These are phyloP conservation scores for Hemitrygon akajei DNA, from an alignment of 2,797 vertebrate species.

Conservation along the genomic window DNA sequence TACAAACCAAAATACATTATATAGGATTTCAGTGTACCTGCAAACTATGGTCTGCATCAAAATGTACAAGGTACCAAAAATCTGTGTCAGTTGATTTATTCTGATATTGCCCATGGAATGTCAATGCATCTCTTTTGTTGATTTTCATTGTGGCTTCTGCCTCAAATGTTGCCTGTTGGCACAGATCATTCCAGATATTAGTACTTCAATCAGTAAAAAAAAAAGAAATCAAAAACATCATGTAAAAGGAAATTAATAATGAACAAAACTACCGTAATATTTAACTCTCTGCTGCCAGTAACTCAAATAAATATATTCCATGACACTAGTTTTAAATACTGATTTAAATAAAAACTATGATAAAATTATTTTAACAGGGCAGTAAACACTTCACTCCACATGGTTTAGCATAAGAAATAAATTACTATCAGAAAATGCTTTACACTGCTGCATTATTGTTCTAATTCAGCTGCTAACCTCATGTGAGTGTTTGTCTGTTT, in stretches of 20 bases:
- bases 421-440: neutral
- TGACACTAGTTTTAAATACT: no score
- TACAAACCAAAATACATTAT: neutral
- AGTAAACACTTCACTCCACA: neutral
- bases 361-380: neutral
- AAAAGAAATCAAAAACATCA: neutral
- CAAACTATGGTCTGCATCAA: slow-evolving; percentile 62
- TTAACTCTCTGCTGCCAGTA: neutral
- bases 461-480: neutral
- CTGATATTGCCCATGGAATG: slow-evolving; percentile 57
- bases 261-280: neutral
- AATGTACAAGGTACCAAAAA: slow-evolving; percentile 51
- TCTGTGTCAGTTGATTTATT: slow-evolving; percentile 48
- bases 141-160: slow-evolving; percentile 57
- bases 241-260: neutral
- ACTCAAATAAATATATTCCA: neutral
- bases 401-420: neutral
- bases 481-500: neutral
- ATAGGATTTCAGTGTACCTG: slow-evolving; percentile 55
- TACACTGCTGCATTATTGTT: neutral
- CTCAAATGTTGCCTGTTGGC: slow-evolving; percentile 57
- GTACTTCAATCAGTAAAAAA: neutral
- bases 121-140: slow-evolving; percentile 57
- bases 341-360: neutral
- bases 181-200: slow-evolving; percentile 25